These are phyloP conservation scores for Dusona sp. DNA, from an alignment of 2,888 invertebrate species.

Conservation along the genomic window DNA sequence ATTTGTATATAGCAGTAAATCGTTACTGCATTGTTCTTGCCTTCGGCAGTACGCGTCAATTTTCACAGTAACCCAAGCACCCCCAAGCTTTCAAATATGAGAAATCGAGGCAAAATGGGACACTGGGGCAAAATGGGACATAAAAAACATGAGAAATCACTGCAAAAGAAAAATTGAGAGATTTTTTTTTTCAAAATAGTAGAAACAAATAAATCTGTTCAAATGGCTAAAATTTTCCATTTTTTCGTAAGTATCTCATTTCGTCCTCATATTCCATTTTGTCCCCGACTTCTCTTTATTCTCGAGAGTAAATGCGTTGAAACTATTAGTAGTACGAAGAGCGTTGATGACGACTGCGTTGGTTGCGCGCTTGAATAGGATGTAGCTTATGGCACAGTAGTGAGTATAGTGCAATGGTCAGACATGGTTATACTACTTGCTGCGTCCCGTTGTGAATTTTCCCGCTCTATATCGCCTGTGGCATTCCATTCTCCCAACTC, in stretches of 20 bases:
- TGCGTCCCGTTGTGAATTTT: conserved; percentile 11
- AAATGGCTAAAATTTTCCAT: not conserved
- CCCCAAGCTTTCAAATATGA: not conserved
- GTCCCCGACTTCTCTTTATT: not conserved
- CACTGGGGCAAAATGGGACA: not conserved
- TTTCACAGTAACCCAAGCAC: conserved; percentile 8
- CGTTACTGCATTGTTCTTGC: not conserved
- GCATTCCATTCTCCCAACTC: not conserved
- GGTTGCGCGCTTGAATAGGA: conserved; percentile 14
- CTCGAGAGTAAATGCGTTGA: conserved; percentile 21
- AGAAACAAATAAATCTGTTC: not conserved
- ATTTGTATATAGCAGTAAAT: not conserved
- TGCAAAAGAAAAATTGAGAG: not conserved
- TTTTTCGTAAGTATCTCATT: not conserved
- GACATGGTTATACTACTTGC: conserved; percentile 40
- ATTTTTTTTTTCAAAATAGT: not conserved
- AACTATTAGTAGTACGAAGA: conserved; percentile 58
- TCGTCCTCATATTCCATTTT: not conserved
- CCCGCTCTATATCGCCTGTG: not conserved
- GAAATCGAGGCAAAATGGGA: not conserved
- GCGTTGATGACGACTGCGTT: conserved; percentile 33
- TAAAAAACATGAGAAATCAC: not conserved
- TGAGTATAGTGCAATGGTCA: conserved; percentile 57
- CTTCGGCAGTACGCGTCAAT: conserved; percentile 15
- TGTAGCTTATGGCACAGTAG: conserved; percentile 37